phyloP scores from a whole-genome alignment of 1,140 invertebrate genomes.

The Leptopilina clavipes region DNA sequence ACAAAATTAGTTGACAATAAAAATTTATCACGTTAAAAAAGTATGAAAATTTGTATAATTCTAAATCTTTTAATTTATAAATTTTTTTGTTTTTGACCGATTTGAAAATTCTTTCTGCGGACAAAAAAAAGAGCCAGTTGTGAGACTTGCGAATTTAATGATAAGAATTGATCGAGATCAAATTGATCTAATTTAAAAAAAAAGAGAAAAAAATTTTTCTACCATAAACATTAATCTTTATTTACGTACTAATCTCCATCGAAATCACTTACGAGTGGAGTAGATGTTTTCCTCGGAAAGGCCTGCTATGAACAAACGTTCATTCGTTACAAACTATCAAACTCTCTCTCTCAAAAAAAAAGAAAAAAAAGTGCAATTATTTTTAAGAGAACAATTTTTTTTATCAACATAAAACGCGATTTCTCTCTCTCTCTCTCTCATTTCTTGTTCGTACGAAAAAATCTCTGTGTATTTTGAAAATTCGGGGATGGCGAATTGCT shows the following conservation, averaged over 20 bases:
- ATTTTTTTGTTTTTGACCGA: no score
- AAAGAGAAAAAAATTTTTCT: conserved; percentile 41
- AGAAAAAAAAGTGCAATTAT: background rate
- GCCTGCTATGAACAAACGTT: conserved; percentile 70
- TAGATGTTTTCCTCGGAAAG: conserved; percentile 74
- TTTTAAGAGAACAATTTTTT: background rate
- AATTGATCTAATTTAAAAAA: background rate
- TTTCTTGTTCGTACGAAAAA: conserved; percentile 53
- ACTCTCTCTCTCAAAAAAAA: background rate
- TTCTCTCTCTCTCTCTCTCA: background rate
- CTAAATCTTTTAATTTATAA: no score
- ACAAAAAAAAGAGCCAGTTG: background rate
- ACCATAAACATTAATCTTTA: conserved; percentile 5
- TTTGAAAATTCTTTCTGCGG: no score
- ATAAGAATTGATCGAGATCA: conserved; percentile 32
- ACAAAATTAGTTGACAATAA: no score
- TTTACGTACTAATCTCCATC: conserved; percentile 39
- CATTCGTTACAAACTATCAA: conserved; percentile 49
- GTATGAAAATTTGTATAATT: no score
- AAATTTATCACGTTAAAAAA: no score
- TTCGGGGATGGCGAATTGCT: conserved; percentile 46
- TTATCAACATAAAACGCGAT: background rate
- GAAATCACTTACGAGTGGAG: conserved; percentile 70
- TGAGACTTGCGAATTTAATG: background rate
- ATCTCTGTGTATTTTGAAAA: conserved; percentile 55